Base-by-base conservation (phyloP, 2,797 vertebrate genomes). In the Sebastes iracundus region DNA sequence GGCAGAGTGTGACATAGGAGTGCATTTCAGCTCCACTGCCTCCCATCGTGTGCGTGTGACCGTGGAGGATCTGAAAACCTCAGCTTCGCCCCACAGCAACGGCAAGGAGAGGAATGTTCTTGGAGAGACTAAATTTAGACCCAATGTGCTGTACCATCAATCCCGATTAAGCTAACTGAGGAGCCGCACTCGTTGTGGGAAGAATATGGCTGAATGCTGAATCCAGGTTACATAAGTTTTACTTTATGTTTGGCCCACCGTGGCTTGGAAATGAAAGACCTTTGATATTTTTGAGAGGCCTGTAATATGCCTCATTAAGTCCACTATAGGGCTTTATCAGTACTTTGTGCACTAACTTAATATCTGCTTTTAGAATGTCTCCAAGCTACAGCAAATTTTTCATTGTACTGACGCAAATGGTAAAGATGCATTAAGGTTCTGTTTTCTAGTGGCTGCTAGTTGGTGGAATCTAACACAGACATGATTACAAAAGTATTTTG, bases 81-180 rank as follows among this genome's bases (percentile, higher is more conserved):
- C 87, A 75, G 92, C 81, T 90, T 88, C 42, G 83, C 93, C 93
- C 91, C 88, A 89, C 88, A 92, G 93, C 93, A 75, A 88, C 58
- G 62, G 88, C 74, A 85, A 85, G 86, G 81, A 91, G 86, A 87
- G 82, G 79, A 92, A 90, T 88, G 86, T 92, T 94, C 92, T 89
- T 85, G 76, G 84, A 76, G 72, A 86, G 87, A 91, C 94, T 93
- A 93, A 90, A 94, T 94, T 93, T 94, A 94, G 93, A 94, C 81
- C 86, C 90, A 82, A 82, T 91, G 92, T 93, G 91, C 91, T 88
- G 88, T 90, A 92, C 86, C 91, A 94, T 94, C 94, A 94, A 94
- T 94, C 93, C 91, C 13, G 90, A 93, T 94, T 93, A 94, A 86
- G 71, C 76, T 82, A 87, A 89, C 86, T 65, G 84, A 32, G 25